These are phyloP conservation scores for Sarcophilus harrisii DNA, from an alignment of 2,797 vertebrate genomes.

Conservation along the genomic window DNA sequence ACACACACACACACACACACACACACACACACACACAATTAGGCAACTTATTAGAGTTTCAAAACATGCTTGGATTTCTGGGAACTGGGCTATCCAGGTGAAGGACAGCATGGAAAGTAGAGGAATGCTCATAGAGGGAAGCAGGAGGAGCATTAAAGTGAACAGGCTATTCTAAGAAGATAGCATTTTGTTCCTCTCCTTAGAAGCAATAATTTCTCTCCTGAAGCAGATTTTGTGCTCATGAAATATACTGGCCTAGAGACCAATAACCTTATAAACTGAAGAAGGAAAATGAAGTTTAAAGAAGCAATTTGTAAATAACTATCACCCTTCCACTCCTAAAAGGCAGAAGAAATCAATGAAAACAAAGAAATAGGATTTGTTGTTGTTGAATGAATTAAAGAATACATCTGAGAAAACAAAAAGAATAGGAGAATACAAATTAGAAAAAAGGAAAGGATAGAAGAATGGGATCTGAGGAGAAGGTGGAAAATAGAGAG, in stretches of 20 bases:
- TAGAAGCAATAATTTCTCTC: background rate
- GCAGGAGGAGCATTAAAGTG: constrained; percentile 53
- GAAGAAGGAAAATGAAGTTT: background rate
- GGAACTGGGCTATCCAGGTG: background rate
- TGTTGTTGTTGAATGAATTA: background rate
- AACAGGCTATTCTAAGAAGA: fast-evolving
- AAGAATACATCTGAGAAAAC: background rate
- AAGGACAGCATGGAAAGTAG: background rate
- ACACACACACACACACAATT: no score
- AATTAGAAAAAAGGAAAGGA: background rate
- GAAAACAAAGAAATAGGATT: background rate
- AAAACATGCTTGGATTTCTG: background rate
- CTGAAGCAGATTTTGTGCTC: background rate
- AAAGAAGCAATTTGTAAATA: constrained; percentile 17
- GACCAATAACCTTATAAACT: background rate
- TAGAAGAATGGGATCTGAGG: background rate
- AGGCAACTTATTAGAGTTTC: background rate
- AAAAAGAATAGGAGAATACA: background rate
- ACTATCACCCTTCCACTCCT: background rate
- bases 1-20: background rate
- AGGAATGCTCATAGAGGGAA: constrained; percentile 8
- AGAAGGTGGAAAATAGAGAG: background rate
- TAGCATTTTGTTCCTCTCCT: background rate
- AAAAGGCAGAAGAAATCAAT: background rate
- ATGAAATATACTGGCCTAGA: background rate